These are phyloP conservation scores for Synanthedon tipuliformis DNA, from an alignment of 2,888 invertebrate genomes.

Conservation along the genomic window DNA sequence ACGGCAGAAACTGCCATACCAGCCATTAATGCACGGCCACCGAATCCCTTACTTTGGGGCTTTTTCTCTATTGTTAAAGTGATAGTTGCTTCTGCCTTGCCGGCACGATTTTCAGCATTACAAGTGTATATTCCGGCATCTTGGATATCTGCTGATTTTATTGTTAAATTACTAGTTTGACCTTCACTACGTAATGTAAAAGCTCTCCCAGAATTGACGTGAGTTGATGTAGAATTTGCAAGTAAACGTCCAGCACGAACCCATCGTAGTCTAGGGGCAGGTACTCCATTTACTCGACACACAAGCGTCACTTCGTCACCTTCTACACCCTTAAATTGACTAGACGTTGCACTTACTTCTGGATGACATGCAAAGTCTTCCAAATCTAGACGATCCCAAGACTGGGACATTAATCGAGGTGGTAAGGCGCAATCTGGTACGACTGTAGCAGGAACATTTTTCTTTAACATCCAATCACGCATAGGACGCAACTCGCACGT, in stretches of 20 bases:
- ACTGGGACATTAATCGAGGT: constrained; percentile 69
- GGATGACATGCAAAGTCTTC: constrained; percentile 86
- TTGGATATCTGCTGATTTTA: constrained; percentile 77
- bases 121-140: constrained; percentile 84
- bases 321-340: constrained; percentile 74
- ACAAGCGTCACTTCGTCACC: constrained; percentile 80
- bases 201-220: constrained; percentile 67
- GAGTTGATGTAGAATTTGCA: constrained; percentile 66
- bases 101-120: constrained; percentile 84
- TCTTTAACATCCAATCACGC: constrained; percentile 81
- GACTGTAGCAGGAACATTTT: constrained; percentile 79
- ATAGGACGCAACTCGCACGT: constrained; percentile 80
- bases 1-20: constrained; percentile 78
- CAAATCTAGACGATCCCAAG: constrained; percentile 81
- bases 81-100: constrained; percentile 79
- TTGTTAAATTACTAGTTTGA: constrained; percentile 79
- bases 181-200: constrained; percentile 76
- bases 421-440: constrained; percentile 78
- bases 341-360: constrained; percentile 72
- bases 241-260: constrained; percentile 76
- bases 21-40: constrained; percentile 72
- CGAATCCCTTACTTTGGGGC: constrained; percentile 70
- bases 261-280: constrained; percentile 81
- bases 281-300: constrained; percentile 78
- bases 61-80: constrained; percentile 77